Evolutionary conservation across 1,140 invertebrate genomes (phyloP), one percentile per base, ranked within the genome.

Genomic region (Tetraneura akinire): DNA sequence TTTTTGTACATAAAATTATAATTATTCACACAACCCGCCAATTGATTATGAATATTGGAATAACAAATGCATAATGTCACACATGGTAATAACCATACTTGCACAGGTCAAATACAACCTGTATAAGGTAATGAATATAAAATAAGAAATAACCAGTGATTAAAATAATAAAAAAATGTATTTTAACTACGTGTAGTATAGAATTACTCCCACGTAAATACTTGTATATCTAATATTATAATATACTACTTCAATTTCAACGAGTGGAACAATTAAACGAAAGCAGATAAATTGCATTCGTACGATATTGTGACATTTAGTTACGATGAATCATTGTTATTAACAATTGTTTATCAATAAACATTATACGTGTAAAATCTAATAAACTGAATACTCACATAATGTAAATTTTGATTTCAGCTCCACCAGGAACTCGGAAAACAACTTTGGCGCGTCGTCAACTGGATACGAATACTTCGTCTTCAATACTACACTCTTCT

Each of bases 351-450:
- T n/a, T n/a, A n/a, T n/a, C n/a, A n/a, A n/a, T n/a, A n/a, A n/a
- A n/a, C n/a, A n/a, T n/a, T n/a, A n/a, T n/a, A n/a, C n/a, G n/a
- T n/a, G n/a, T n/a, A n/a, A n/a, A n/a, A n/a, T n/a, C n/a, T 0
- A 16, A 29, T 9, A 47, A 37, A 49, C 10, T 29, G n/a, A n/a
- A 47, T 78, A 78, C 74, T 78, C 47, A 78, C 74, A 78, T 78
- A 5, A 37, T 73, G 3, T 45, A 47, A 26, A 78, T 78, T 78
- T 78, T 78, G 74, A 78, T 78, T 78, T 62, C 21, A 78, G 57
- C 74, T 78, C 42, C 74, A 62, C 53, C 18, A 21, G 57, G 32
- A 62, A 62, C 71, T 13, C 37, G 3, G 16, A 45, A 60, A 60
- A 45, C 32, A 45, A 78, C 21, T 78, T 21, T 26, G 51, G 51